Evolutionary conservation across 2,888 invertebrate genomes (phyloP), one percentile per base, ranked within the genome.

Genomic region (Euzophera pinguis): DNA sequence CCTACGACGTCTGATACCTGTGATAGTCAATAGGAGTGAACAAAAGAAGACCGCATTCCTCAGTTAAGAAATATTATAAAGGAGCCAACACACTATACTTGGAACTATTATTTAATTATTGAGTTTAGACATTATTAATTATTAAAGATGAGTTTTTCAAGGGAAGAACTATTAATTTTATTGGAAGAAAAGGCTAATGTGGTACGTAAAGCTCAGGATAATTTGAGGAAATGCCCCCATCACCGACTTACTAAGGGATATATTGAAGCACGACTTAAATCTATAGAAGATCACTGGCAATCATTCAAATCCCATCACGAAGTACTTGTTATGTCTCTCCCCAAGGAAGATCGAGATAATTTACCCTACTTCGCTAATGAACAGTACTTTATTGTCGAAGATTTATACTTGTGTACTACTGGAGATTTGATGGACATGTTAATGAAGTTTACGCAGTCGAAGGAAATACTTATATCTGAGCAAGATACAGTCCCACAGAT

Each of bases 221-320:
- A 64, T 38, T 39, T 61, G 0, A 60, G 57, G 27, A 63, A 64
- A 50, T 62, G 58, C 34, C 62, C 59, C 3, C 62, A 59, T 50
- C 22, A 42, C 16, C 43, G 62, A 27, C 32, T 63, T 13, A 65
- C 64, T 14, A 55, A 42, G 12, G 60, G 62, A 37, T 65, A 64
- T 37, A 39, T 63, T 7, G 47, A 60, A 56, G 37, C 60, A 4
- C 39, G 58, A 53, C n/a, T 59, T 45, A 53, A 61, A 51, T 41
- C 17, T 3, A 55, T 61, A 9, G 55, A 66, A 7, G 58, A 59
- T 5, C 59, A 64, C 47, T 66, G 65, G 59, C 29, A 53, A 8
- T 37, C 50, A 1, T 65, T 58, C 14, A 60, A 55, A 52, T 6
- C 37, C 12, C 8, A 58, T 1, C 56, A 62, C 51, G 27, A 48